A percentile compares a stretch with the other conserved stretches of the same genome.
phyloP scores from a whole-genome alignment of 2,113 vertebrate genomes.

The Acrocephalus arundinaceus region DNA sequence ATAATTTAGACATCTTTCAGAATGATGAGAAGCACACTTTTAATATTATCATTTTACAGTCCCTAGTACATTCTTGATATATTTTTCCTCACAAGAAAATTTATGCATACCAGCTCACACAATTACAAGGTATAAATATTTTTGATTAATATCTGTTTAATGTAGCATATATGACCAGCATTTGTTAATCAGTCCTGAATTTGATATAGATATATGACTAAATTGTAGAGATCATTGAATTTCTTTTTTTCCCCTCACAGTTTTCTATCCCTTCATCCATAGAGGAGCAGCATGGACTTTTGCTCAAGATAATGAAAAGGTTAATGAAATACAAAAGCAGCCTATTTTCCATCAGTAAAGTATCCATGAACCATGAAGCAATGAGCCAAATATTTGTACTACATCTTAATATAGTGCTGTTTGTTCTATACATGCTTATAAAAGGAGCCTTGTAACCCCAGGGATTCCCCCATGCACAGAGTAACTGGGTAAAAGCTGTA shows the following conservation, averaged over 20 bases:
- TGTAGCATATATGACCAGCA: background rate
- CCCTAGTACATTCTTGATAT: background rate
- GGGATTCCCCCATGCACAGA: background rate
- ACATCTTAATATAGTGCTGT: background rate
- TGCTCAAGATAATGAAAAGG: background rate
- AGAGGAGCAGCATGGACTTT: background rate
- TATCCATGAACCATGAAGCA: conserved; percentile 17
- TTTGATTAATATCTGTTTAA: background rate
- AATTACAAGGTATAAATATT: background rate
- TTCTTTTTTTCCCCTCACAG: background rate
- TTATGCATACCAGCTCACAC: background rate
- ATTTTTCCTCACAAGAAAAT: background rate
- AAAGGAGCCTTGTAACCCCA: background rate
- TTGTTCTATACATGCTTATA: conserved; percentile 1
- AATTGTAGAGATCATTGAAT: background rate
- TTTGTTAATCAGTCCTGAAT: background rate
- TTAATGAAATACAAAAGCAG: conserved; percentile 48
- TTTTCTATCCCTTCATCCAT: background rate
- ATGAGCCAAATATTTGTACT: conserved; percentile 21
- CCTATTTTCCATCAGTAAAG: conserved; percentile 25
- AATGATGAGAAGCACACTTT: background rate
- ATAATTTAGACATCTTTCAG: background rate
- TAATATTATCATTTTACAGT: background rate
- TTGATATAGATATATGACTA: background rate
- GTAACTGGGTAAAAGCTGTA: background rate